These are phyloP conservation scores for Daphoenositta chrysoptera DNA, from an alignment of 2,113 vertebrate genomes.

Conservation along the genomic window DNA sequence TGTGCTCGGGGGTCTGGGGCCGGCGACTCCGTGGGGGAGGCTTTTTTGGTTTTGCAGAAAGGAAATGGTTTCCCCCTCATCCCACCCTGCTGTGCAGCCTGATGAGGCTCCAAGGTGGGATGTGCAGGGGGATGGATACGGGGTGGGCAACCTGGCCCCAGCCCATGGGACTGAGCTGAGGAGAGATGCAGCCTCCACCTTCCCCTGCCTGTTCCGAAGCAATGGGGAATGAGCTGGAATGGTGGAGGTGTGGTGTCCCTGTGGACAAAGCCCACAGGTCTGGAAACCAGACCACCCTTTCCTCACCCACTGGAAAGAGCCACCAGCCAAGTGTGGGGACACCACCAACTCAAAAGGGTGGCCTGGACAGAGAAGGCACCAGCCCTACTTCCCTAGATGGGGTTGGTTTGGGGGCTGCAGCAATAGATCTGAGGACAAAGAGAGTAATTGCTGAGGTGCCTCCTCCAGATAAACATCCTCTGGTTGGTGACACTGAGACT, in stretches of 20 bases:
- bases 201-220: neutral
- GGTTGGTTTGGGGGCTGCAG: neutral
- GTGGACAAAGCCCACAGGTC: neutral
- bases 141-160: neutral
- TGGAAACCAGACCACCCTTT: neutral
- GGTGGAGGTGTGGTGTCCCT: neutral
- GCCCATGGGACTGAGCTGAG: neutral
- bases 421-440: neutral
- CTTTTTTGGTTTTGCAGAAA: slow-evolving; percentile 1
- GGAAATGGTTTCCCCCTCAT: neutral
- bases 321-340: neutral
- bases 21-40: neutral
- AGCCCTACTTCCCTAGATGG: neutral
- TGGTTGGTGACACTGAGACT: neutral
- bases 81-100: neutral
- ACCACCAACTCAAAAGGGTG: neutral
- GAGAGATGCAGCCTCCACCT: neutral
- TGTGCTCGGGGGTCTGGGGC: slow-evolving; percentile 1
- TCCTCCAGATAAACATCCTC: neutral
- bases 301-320: neutral
- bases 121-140: neutral
- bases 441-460: neutral
- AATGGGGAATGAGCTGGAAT: rapidly evolving
- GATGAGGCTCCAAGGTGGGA: neutral
- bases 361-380: neutral